Base-by-base conservation (phyloP, 2,797 vertebrate species). In the Gadopsis marmoratus region DNA sequence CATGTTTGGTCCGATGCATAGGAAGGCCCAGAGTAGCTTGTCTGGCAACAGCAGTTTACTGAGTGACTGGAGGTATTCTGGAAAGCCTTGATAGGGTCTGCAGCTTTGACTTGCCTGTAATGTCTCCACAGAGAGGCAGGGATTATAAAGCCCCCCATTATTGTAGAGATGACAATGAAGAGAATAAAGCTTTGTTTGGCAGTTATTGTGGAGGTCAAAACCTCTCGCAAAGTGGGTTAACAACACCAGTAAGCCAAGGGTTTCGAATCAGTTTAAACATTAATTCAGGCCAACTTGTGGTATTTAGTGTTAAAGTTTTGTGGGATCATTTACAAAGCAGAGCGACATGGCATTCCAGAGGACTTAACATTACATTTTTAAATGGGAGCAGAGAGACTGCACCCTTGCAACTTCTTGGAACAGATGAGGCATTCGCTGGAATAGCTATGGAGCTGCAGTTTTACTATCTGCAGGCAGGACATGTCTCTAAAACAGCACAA, bases 121-220 rank as follows among this genome's bases (percentile, higher is more conserved):
- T 86, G 6, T 78, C 84, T 87, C 86, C 48, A 1, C 75, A 39
- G 79, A 82, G 83, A 86, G 79, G 50, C 50, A 26, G 54, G 85
- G 89, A 92, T 92, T 90, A 87, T 88, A 83, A 81, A 79, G 64
- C 14, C 51, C 31, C 6, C 43, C 71, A 31, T 88, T 85, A 86
- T 89, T 89, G 85, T 70, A 59, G 72, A 55, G 78, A 75, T 77
- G 87, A 93, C 87, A 86, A 84, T 88, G 85, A 87, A 59, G 69
- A 87, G 85, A 84, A 85, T 84, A 85, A 78, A 87, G 86, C 91
- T 86, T 53, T 60, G 81, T 81, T 43, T 51, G 53, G 79, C 79
- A 86, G 78, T 80, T 88, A 74, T 72, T 82, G 72, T 76, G 74
- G 74, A 84, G 72, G 86, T 90, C 82, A 78, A 56, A 81, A 54